phyloP scores from a whole-genome alignment of 37 sponge, comb jelly and placozoan species.

The Tethya wilhelma region DNA sequence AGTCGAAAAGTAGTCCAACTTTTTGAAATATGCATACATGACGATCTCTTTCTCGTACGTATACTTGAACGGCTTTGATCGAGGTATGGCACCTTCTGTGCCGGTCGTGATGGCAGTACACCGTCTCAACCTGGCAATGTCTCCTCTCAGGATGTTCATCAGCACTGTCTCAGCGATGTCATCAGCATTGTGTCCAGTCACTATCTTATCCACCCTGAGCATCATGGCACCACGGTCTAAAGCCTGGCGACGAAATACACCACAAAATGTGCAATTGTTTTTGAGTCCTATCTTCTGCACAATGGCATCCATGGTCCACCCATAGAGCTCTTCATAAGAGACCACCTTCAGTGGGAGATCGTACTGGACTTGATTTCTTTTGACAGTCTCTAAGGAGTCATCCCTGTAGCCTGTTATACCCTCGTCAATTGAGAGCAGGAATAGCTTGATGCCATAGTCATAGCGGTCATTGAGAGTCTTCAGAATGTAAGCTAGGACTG shows the following conservation, averaged over 20 bases:
- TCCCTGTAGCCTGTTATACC: constrained; percentile 98
- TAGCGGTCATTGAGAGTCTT: constrained; percentile 91
- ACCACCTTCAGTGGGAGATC: constrained; percentile 88
- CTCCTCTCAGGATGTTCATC: constrained; percentile 97
- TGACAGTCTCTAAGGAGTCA: constrained; percentile 96
- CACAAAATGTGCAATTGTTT: constrained; percentile 99
- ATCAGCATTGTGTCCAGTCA: constrained; percentile 99
- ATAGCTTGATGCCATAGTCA: constrained; percentile 87
- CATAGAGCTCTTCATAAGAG: constrained; percentile 96
- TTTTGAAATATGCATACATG: constrained; percentile 98
- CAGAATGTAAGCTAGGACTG: constrained; percentile 93
- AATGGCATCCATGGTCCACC: constrained; percentile 99
- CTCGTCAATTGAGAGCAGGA: constrained; percentile 94
- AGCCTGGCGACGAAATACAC: constrained; percentile 98
- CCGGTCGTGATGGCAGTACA: constrained; percentile 93
- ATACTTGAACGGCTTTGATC: constrained; percentile 98
- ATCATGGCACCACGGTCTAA: constrained; percentile 93
- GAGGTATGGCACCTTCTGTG: constrained; percentile 87
- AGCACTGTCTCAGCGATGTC: constrained; percentile 99
- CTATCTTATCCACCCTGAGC: constrained; percentile 90
- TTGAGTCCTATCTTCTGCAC: constrained; percentile 91
- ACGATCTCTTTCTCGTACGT: constrained; percentile 99
- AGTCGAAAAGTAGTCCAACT: constrained; percentile 98
- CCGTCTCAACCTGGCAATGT: constrained; percentile 90
- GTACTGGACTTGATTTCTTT: constrained; percentile 90